Conservation (phyloP, 2,888 invertebrate genomes). For the Athalia cordata region DNA sequence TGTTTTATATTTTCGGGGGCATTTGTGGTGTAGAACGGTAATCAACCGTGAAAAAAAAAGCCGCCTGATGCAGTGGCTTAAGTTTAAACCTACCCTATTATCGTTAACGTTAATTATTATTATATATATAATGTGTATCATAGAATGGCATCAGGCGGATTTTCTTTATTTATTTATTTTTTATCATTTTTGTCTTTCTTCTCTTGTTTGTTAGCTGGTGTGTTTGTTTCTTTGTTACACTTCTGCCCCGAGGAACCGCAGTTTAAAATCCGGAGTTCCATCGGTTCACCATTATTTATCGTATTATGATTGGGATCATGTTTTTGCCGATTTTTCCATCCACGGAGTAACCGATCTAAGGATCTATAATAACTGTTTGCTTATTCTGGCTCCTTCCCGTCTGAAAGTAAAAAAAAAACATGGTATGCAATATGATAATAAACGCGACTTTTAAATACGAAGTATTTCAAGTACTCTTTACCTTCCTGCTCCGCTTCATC, state of each 20-base stretch:
- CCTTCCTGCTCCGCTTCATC: conserved; percentile 67
- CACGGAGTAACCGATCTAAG: conserved; percentile 45
- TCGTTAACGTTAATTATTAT: conserved; percentile 52
- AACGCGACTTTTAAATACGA: not conserved
- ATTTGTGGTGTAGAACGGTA: not conserved
- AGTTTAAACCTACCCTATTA: conserved; percentile 57
- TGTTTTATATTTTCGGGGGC: conserved; percentile 1
- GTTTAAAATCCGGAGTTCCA: not conserved
- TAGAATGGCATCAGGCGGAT: conserved; percentile 59
- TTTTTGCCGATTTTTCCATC: conserved; percentile 35
- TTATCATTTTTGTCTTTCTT: conserved; percentile 24
- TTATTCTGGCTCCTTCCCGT: conserved; percentile 66
- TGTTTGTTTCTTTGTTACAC: conserved; percentile 26
- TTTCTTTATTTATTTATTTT: conserved; percentile 50
- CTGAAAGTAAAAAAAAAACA: conserved; percentile 49
- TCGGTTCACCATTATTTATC: conserved; percentile 41
- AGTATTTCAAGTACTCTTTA: conserved; percentile 42
- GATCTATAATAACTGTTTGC: conserved; percentile 42
- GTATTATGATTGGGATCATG: conserved; percentile 32
- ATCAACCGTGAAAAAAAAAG: conserved; percentile 50
- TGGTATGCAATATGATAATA: not conserved
- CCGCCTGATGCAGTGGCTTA: conserved; percentile 52
- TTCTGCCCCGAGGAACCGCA: not conserved
- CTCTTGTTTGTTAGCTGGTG: conserved; percentile 24
- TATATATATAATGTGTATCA: conserved; percentile 51